Percentiles rank a stretch among this genome's conserved stretches.
These are phyloP conservation scores for Caretta caretta DNA, from an alignment of 2,113 vertebrate species.

Conservation along the genomic window DNA sequence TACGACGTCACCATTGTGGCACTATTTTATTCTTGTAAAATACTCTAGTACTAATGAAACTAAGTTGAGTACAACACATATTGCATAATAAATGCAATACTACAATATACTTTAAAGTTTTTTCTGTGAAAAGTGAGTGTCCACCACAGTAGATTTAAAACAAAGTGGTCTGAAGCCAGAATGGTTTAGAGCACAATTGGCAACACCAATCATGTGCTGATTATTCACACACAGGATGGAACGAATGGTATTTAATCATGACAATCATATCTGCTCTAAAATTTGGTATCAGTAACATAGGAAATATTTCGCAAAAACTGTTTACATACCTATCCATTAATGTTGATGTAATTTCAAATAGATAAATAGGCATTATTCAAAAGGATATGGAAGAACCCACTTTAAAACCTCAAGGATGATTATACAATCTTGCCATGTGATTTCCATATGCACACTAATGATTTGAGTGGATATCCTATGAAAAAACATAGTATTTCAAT, in stretches of 20 bases:
- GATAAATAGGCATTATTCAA: background rate
- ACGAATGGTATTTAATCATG: background rate
- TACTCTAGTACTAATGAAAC: background rate
- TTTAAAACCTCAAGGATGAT: background rate
- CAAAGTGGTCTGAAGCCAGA: background rate
- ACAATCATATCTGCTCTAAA: background rate
- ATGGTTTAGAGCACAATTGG: background rate
- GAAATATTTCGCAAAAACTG: background rate
- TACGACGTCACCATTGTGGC: fast-evolving
- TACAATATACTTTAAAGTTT: background rate
- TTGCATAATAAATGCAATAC: background rate
- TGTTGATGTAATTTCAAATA: background rate
- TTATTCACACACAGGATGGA: background rate
- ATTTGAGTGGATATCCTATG: background rate
- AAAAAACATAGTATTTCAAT: background rate
- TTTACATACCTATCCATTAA: background rate
- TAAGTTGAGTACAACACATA: background rate
- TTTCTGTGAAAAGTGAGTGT: background rate
- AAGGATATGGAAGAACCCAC: background rate
- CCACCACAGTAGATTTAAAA: background rate
- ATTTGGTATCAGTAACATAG: background rate
- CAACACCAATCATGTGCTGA: background rate
- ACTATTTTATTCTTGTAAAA: background rate
- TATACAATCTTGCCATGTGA: background rate
- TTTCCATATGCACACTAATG: background rate